A percentile compares a stretch with the other conserved stretches of the same genome.
Conservation (phyloP, 2,888 invertebrate species). For the Amphipyra tragopoginis region DNA sequence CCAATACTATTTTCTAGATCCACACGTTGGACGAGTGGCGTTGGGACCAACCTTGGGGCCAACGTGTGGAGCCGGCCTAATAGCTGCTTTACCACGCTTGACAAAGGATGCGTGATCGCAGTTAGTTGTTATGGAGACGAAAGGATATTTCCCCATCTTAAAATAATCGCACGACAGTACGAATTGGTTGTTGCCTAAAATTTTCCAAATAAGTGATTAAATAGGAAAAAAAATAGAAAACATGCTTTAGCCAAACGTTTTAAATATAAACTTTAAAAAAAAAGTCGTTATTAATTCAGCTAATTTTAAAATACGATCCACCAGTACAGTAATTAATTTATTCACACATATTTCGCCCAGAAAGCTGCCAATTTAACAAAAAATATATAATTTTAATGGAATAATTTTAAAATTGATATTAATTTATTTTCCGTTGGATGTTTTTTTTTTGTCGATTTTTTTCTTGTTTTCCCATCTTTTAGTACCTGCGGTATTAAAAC, state of each 20-base stretch:
- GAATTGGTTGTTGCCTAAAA: constrained; percentile 34
- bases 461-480: constrained; percentile 33
- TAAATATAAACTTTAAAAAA: constrained; percentile 12
- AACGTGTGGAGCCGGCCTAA: too few relatives aligned
- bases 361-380: too few relatives aligned
- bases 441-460: constrained; percentile 15
- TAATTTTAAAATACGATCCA: not conserved
- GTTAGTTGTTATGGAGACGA: too few relatives aligned
- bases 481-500: constrained; percentile 19
- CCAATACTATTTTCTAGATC: too few relatives aligned
- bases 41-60: too few relatives aligned
- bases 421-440: constrained; percentile 18
- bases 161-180: constrained; percentile 21
- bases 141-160: too few relatives aligned
- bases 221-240: constrained; percentile 23
- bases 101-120: too few relatives aligned
- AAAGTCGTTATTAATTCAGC: not conserved
- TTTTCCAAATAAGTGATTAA: constrained; percentile 29
- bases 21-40: too few relatives aligned
- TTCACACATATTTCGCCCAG: too few relatives aligned
- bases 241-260: constrained; percentile 30
- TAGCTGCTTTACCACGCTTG: too few relatives aligned
- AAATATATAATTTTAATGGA: constrained; percentile 37
- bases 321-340: constrained; percentile 35
- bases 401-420: constrained; percentile 26